phyloP scores from a whole-genome alignment of 1,140 invertebrate genomes.

The Drosophila lini region DNA sequence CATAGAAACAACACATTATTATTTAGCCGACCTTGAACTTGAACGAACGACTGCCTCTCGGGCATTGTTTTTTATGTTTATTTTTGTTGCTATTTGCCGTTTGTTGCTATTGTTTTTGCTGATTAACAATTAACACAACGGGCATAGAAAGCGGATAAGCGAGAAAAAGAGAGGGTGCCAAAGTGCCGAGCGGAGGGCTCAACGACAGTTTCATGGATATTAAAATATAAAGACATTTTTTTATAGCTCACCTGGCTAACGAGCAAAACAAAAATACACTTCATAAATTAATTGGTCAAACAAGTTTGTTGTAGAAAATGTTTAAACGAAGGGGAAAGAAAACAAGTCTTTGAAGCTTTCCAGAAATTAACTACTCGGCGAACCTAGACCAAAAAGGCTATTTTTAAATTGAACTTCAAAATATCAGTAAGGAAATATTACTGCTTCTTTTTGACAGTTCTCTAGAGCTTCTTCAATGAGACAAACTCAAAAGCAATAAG shows the following conservation, averaged over 20 bases:
- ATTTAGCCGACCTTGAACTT: slow-evolving; percentile 78
- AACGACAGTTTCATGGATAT: slow-evolving; percentile 28
- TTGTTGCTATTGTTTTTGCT: slow-evolving; percentile 29
- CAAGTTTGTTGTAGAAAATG: slow-evolving; percentile 6
- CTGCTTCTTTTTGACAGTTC: background rate
- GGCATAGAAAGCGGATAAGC: slow-evolving; percentile 20
- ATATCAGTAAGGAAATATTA: background rate
- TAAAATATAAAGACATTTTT: slow-evolving; percentile 10
- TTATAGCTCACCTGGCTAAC: slow-evolving; percentile 19
- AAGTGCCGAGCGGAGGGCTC: background rate
- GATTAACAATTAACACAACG: slow-evolving; percentile 49
- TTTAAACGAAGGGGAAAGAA: background rate
- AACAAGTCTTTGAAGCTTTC: background rate
- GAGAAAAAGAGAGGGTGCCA: slow-evolving; percentile 1
- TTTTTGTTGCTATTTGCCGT: slow-evolving; percentile 7
- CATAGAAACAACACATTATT: slow-evolving; percentile 47
- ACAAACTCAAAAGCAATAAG: background rate
- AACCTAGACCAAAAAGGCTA: no score
- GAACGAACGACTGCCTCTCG: slow-evolving; percentile 62
- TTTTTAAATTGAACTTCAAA: background rate
- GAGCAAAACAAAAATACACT: slow-evolving; percentile 16
- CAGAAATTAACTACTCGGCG: background rate
- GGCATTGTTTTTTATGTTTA: slow-evolving; percentile 21
- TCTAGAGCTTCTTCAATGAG: background rate
- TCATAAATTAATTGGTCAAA: slow-evolving; percentile 24